A percentile compares a stretch with the other conserved stretches of the same genome.
Conservation (phyloP, 1,140 invertebrate genomes). For the Meloidogyne hapla region DNA sequence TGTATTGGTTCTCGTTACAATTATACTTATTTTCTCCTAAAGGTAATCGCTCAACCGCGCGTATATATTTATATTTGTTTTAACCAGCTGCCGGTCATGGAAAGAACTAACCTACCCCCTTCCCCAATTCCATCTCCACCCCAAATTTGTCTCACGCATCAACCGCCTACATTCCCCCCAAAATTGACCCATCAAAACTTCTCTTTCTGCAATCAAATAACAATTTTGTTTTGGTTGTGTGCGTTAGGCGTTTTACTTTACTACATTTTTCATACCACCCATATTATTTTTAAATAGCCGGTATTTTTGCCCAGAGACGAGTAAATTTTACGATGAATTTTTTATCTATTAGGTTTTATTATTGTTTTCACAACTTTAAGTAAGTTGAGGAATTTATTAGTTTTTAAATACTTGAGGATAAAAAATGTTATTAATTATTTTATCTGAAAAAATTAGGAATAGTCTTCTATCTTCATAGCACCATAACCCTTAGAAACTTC, state of each 20-base stretch:
- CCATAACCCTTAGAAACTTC: no score
- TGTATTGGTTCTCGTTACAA: not conserved
- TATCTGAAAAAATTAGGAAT: no score
- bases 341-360: not conserved
- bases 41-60: conserved; percentile 4
- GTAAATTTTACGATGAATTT: not conserved
- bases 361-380: not conserved
- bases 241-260: not conserved
- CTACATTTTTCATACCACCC: not conserved
- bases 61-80: not conserved
- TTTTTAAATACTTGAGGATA: not conserved
- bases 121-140: not conserved
- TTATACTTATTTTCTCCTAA: not conserved
- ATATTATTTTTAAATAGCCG: conserved; percentile 1
- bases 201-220: not conserved
- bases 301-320: not conserved
- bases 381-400: not conserved
- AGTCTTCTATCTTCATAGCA: no score
- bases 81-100: not conserved
- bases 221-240: conserved; percentile 3
- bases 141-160: not conserved
- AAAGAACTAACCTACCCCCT: not conserved
- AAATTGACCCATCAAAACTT: not conserved
- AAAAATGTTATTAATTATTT: no score
- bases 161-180: not conserved